Percentiles rank a stretch among this genome's conserved stretches.
phyloP scores from a whole-genome alignment of 2,797 vertebrate genomes.

The Mastacembelus armatus region DNA sequence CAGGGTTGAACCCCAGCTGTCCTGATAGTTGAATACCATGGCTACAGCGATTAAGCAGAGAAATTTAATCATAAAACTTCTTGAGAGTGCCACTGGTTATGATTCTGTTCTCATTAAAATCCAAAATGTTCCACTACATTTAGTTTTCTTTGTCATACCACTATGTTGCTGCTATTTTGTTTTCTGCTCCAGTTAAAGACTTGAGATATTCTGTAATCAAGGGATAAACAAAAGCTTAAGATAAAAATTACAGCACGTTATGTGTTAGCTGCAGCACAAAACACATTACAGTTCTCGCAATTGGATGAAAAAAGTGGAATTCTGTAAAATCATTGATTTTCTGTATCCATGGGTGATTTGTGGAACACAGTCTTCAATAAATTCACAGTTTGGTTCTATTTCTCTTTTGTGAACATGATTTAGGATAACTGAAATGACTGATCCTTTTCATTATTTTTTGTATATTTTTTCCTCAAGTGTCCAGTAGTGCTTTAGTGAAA shows the following conservation, averaged over 20 bases:
- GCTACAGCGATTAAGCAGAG: slow-evolving; percentile 71
- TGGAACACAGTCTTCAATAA: slow-evolving; percentile 63
- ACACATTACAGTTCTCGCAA: slow-evolving; percentile 44
- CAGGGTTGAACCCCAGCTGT: slow-evolving; percentile 61
- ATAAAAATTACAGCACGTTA: slow-evolving; percentile 42
- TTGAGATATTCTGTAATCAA: slow-evolving; percentile 24
- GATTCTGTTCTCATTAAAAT: slow-evolving; percentile 75
- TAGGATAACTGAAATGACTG: slow-evolving; percentile 60
- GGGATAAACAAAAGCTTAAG: slow-evolving; percentile 44
- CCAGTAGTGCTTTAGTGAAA: not conserved
- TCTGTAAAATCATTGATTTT: slow-evolving; percentile 70
- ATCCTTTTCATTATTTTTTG: slow-evolving; percentile 49
- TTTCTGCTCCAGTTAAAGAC: slow-evolving; percentile 34
- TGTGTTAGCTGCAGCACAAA: slow-evolving; percentile 28
- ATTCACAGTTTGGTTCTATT: slow-evolving; percentile 66
- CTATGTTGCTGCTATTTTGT: slow-evolving; percentile 34
- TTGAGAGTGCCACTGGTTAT: slow-evolving; percentile 67
- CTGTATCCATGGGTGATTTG: slow-evolving; percentile 70
- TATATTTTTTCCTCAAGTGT: slow-evolving; percentile 17
- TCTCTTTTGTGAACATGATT: slow-evolving; percentile 67
- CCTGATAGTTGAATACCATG: slow-evolving; percentile 64
- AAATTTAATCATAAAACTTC: slow-evolving; percentile 73
- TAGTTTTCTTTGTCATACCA: slow-evolving; percentile 48
- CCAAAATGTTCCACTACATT: slow-evolving; percentile 69
- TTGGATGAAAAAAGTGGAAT: slow-evolving; percentile 52